A percentile compares a stretch with the other conserved stretches of the same genome.
phyloP scores from a whole-genome alignment of 1,140 invertebrate species.

The Drosophila parabipectinata region DNA sequence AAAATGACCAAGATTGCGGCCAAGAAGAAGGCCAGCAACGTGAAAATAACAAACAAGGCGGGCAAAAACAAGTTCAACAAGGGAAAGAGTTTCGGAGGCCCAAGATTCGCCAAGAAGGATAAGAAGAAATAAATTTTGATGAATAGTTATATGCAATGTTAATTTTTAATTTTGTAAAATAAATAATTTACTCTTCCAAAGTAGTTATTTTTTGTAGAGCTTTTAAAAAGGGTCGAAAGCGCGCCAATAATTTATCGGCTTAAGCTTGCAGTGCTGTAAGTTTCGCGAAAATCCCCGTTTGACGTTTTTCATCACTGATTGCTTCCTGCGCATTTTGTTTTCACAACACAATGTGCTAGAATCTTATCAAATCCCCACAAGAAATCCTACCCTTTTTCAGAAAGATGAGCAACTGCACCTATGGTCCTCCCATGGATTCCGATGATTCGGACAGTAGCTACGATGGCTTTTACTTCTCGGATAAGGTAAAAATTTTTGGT shows the following conservation, averaged over 20 bases:
- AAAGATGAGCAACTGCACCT: slow-evolving; percentile 32
- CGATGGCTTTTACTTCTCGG: slow-evolving; percentile 75
- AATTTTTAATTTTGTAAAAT: slow-evolving; percentile 35
- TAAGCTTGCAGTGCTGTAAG: not conserved
- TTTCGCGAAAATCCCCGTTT: not conserved
- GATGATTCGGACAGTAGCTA: slow-evolving; percentile 75
- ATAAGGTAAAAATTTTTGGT: slow-evolving; percentile 24
- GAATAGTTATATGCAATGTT: slow-evolving; percentile 29
- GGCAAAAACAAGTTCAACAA: slow-evolving; percentile 84
- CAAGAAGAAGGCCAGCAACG: slow-evolving; percentile 77
- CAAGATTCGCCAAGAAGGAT: slow-evolving; percentile 73
- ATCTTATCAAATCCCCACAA: not conserved
- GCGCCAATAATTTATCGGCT: slow-evolving; percentile 3
- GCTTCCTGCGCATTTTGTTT: slow-evolving; percentile 14
- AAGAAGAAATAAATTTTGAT: slow-evolving; percentile 55
- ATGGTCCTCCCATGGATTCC: slow-evolving; percentile 59
- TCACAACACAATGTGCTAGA: slow-evolving; percentile 20
- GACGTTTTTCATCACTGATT: not conserved
- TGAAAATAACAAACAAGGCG: slow-evolving; percentile 80
- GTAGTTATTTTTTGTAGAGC: not conserved
- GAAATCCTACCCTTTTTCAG: not conserved
- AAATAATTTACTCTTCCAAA: slow-evolving; percentile 13
- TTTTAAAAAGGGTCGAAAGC: not conserved
- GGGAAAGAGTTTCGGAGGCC: slow-evolving; percentile 84
- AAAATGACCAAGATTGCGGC: slow-evolving; percentile 75